A percentile compares a stretch with the other conserved stretches of the same genome.
Conservation (phyloP, 2,888 invertebrate genomes). For the Pterostichus niger region DNA sequence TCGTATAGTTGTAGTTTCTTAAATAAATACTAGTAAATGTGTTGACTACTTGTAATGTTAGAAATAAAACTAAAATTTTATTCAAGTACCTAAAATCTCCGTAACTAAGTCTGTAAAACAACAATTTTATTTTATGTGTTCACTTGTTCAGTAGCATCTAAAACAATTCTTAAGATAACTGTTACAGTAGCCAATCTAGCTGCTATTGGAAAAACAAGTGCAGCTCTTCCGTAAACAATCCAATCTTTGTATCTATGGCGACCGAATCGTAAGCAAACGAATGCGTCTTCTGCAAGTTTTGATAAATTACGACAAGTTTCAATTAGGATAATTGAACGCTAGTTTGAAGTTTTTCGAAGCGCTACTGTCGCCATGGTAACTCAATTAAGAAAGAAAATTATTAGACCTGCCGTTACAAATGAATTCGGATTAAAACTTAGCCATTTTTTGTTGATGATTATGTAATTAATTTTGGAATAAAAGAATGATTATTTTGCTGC, state of each 20-base stretch:
- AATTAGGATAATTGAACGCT: conserved; percentile 50
- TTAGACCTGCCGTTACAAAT: conserved; percentile 30
- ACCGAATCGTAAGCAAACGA: conserved; percentile 20
- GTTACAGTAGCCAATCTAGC: conserved; percentile 17
- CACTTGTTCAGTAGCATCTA: neutral
- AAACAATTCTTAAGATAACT: conserved; percentile 43
- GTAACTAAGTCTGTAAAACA: conserved; percentile 35
- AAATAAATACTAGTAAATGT: conserved; percentile 37
- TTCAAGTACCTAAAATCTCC: conserved; percentile 42
- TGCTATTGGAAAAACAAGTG: conserved; percentile 33
- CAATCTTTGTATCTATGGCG: neutral
- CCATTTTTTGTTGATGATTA: conserved; percentile 37
- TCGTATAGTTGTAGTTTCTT: neutral
- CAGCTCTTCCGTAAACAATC: conserved; percentile 28
- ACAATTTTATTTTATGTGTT: conserved; percentile 46
- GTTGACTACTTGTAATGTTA: conserved; percentile 26
- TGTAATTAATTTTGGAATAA: conserved; percentile 47
- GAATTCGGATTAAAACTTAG: conserved; percentile 24
- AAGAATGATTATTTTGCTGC: conserved; percentile 18
- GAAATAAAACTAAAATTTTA: conserved; percentile 46
- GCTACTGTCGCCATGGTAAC: conserved; percentile 4
- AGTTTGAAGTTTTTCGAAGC: conserved; percentile 40
- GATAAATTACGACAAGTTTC: conserved; percentile 52
- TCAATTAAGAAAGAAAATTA: conserved; percentile 53
- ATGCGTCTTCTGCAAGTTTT: conserved; percentile 42